phyloP scores from a whole-genome alignment of 92 coral and sea anemone genomes.

The Bergia sp. region DNA sequence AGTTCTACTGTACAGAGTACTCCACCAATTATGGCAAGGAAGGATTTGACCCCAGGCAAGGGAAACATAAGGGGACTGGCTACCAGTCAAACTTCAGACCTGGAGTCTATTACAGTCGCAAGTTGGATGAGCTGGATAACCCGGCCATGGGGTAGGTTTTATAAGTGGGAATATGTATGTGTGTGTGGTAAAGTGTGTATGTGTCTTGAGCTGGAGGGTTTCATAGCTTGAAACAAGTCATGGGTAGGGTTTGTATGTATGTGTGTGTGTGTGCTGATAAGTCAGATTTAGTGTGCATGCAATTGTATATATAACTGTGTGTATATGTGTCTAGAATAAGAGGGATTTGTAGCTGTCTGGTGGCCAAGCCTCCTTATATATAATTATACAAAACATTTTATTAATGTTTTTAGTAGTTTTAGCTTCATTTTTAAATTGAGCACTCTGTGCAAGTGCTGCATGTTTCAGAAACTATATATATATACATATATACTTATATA shows the following conservation, averaged over 20 bases:
- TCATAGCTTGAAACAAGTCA: too few relatives aligned
- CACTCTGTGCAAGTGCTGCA: too few relatives aligned
- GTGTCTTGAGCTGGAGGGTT: too few relatives aligned
- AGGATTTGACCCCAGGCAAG: constrained; percentile 81
- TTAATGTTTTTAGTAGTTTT: too few relatives aligned
- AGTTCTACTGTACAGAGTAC: constrained; percentile 94
- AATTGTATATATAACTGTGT: constrained; percentile 53
- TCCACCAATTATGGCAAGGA: constrained; percentile 90
- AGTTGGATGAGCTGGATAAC: constrained; percentile 87
- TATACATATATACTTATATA: too few relatives aligned
- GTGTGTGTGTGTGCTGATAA: too few relatives aligned
- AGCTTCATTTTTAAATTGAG: too few relatives aligned
- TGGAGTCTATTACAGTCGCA: constrained; percentile 93
- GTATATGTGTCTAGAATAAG: not conserved
- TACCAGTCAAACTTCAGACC: constrained; percentile 99
- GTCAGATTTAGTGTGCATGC: constrained; percentile 46
- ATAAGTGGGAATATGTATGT: not conserved
- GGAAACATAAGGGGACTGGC: constrained; percentile 93
- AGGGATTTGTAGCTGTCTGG: too few relatives aligned
- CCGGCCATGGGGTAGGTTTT: constrained; percentile 92
- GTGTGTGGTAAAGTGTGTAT: not conserved
- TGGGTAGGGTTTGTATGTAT: too few relatives aligned
- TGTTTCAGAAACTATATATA: too few relatives aligned
- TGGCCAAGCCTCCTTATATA: too few relatives aligned
- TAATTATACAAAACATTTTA: too few relatives aligned